Conservation (phyloP, 2,797 vertebrate species). For the Florisuga fusca region DNA sequence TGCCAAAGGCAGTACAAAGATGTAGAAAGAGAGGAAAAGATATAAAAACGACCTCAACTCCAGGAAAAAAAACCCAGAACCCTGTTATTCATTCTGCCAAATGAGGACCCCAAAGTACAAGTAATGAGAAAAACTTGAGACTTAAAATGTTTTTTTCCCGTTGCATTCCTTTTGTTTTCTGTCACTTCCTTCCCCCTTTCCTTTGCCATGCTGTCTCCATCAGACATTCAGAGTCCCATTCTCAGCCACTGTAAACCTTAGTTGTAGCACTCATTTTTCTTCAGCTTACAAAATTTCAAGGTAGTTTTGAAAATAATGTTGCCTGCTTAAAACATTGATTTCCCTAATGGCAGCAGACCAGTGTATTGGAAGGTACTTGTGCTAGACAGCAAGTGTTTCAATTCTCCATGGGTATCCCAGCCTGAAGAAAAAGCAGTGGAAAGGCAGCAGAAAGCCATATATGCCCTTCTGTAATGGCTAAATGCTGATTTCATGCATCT, state of each 20-base stretch:
- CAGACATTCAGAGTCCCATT: accelerated
- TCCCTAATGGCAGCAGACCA: background rate
- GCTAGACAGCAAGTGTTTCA: background rate
- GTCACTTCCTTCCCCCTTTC: background rate
- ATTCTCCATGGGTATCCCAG: background rate
- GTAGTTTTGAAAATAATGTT: background rate
- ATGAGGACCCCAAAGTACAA: background rate
- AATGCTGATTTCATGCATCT: background rate
- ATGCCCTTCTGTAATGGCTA: background rate
- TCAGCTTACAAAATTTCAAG: background rate
- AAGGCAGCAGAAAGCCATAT: background rate
- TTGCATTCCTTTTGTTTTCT: background rate
- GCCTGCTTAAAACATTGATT: background rate
- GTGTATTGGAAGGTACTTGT: background rate
- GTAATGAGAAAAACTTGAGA: background rate
- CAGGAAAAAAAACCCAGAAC: background rate
- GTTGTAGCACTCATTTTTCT: background rate
- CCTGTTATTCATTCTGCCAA: background rate
- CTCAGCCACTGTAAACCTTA: background rate
- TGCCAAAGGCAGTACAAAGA: constrained; percentile 70
- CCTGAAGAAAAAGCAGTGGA: background rate
- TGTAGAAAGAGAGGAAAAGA: constrained; percentile 27
- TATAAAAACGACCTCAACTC: constrained; percentile 53
- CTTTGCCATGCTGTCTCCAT: background rate
- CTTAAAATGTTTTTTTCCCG: background rate